Conservation (phyloP, 2,797 vertebrate species). For the Acanthornis magna region DNA sequence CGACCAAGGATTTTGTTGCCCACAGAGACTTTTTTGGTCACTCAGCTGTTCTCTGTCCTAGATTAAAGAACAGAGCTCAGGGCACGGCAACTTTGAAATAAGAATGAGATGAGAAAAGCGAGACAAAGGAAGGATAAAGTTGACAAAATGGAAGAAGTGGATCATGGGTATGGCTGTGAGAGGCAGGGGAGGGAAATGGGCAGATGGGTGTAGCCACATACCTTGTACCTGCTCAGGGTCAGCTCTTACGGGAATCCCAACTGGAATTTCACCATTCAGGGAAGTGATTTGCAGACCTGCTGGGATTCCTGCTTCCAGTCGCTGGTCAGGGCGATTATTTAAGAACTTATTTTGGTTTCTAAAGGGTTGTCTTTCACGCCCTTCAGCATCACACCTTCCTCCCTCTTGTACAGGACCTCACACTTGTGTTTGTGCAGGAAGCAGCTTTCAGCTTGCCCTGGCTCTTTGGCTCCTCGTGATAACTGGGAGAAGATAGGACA, state of each 20-base stretch:
- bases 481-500: background rate
- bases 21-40: background rate
- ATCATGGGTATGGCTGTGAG: background rate
- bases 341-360: background rate
- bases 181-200: background rate
- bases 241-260: background rate
- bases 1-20: background rate
- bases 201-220: constrained; percentile 12
- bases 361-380: background rate
- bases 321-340: background rate
- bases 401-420: background rate
- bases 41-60: background rate
- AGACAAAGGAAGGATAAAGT: background rate
- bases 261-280: background rate
- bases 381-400: background rate
- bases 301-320: background rate
- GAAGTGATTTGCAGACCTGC: background rate
- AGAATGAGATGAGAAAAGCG: background rate
- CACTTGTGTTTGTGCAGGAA: background rate
- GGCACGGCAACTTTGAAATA: fast-evolving
- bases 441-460: background rate
- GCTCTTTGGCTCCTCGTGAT: background rate
- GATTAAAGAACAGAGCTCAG: background rate
- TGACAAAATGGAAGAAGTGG: background rate
- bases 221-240: background rate